Evolutionary conservation across 1,140 invertebrate species (phyloP).

Genomic region (Cherax destructor): DNA sequence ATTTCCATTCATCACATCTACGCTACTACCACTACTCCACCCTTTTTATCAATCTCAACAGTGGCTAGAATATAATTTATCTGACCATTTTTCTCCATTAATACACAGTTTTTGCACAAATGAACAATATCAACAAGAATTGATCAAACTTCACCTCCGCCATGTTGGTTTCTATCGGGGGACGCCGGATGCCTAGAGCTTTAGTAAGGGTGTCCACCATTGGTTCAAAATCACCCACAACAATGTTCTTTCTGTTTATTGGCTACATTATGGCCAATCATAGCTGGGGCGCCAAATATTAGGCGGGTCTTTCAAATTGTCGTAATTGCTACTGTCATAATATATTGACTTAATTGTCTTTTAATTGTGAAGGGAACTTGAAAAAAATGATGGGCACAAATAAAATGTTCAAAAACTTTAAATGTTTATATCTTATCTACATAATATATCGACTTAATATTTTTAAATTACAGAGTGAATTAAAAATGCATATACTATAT

Average conservation of each 20-base stretch:
- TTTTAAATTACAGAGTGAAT: no score
- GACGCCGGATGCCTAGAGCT: constrained; percentile 40
- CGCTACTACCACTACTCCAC: not conserved
- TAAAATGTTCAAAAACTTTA: not conserved
- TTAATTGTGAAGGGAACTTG: no score
- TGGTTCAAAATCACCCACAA: constrained; percentile 1
- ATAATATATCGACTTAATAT: no score
- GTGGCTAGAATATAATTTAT: constrained; percentile 3
- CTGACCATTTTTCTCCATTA: not conserved
- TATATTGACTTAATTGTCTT: no score
- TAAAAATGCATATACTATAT: no score
- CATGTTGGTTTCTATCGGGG: constrained; percentile 61
- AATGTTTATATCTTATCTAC: no score
- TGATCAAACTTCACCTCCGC: constrained; percentile 67
- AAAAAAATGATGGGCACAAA: not conserved
- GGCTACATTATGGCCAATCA: constrained; percentile 17
- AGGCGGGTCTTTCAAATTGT: constrained; percentile 46
- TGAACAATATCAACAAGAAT: constrained; percentile 62
- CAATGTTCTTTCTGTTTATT: constrained; percentile 4
- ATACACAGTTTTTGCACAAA: constrained; percentile 9
- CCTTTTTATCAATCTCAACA: constrained; percentile 7
- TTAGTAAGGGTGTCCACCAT: not conserved
- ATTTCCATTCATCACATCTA: not conserved
- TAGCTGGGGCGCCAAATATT: constrained; percentile 37
- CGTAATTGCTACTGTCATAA: not conserved